Evolutionary conservation across 2,113 vertebrate genomes (phyloP).

Genomic region (Tachysurus fulvidraco): DNA sequence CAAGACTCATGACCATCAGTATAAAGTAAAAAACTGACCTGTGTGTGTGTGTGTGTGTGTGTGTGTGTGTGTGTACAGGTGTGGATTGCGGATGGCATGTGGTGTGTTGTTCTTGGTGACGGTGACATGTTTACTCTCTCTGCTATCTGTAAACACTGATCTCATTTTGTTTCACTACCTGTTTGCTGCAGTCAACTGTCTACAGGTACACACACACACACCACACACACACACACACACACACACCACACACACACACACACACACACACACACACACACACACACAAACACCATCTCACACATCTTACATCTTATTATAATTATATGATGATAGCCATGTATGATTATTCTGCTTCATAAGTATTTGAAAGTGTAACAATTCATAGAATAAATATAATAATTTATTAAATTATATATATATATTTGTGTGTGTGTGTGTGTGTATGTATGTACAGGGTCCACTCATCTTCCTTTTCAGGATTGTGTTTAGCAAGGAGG

Average conservation of each 20-base stretch:
- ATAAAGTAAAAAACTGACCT: not conserved
- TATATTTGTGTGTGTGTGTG: not conserved
- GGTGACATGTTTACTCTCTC: conserved; percentile 82
- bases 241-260: not conserved
- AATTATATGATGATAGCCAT: not conserved
- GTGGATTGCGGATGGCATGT: conserved; percentile 80
- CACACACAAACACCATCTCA: not conserved
- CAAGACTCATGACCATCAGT: not conserved
- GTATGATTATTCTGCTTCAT: not conserved
- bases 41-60: conserved; percentile 73
- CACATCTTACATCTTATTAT: not conserved
- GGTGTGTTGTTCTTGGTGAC: conserved; percentile 82
- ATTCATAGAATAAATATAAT: not conserved
- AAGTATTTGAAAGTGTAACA: not conserved
- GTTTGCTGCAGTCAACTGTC: conserved; percentile 85
- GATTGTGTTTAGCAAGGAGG: conserved; percentile 87
- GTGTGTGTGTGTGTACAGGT: conserved; percentile 66
- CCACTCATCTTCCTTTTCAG: conserved; percentile 89
- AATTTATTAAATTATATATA: not conserved
- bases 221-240: conserved; percentile 16
- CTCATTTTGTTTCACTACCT: conserved; percentile 91
- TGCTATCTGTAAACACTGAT: conserved; percentile 91
- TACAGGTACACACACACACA: conserved; percentile 77
- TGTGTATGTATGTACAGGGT: conserved; percentile 72
- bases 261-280: conserved; percentile 20